Percentiles rank a stretch among this genome's conserved stretches.
phyloP scores from a whole-genome alignment of 2,113 vertebrate genomes.

The Boulengerochromis microlepis region DNA sequence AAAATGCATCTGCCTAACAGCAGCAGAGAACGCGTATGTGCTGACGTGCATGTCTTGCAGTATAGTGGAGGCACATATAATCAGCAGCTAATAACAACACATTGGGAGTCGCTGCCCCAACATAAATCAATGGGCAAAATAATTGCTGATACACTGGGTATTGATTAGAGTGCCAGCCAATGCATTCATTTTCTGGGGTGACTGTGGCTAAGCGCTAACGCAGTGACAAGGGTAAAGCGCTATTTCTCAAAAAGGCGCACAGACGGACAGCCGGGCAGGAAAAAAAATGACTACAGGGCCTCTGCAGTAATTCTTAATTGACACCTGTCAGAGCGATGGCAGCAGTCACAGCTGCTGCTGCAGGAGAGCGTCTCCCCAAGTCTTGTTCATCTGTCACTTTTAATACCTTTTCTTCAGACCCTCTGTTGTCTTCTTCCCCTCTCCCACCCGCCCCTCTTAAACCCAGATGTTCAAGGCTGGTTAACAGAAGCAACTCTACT shows the following conservation, averaged over 20 bases:
- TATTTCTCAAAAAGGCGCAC: constrained; percentile 87
- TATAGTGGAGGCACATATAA: constrained; percentile 85
- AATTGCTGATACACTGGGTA: constrained; percentile 99
- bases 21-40: neutral
- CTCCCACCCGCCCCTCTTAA: constrained; percentile 71
- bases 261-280: constrained; percentile 86
- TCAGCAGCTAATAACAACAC: constrained; percentile 96
- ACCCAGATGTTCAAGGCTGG: constrained; percentile 34
- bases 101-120: constrained; percentile 84
- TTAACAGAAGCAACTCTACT: constrained; percentile 3
- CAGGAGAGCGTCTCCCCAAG: constrained; percentile 82
- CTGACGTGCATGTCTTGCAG: constrained; percentile 30
- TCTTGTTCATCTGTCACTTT: constrained; percentile 99
- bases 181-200: constrained; percentile 89
- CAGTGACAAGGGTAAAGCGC: constrained; percentile 99
- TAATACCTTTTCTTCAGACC: constrained; percentile 89
- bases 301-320: constrained; percentile 99
- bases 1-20: constrained; percentile 5
- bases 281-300: constrained; percentile 75
- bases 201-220: constrained; percentile 88
- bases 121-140: constrained; percentile 99
- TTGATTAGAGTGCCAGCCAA: constrained; percentile 91
- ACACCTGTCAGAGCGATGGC: constrained; percentile 92
- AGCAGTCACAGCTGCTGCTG: constrained; percentile 88
- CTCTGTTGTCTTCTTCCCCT: constrained; percentile 72